Conservation (phyloP, 2,888 invertebrate species). For the Cheilosia vernalis region DNA sequence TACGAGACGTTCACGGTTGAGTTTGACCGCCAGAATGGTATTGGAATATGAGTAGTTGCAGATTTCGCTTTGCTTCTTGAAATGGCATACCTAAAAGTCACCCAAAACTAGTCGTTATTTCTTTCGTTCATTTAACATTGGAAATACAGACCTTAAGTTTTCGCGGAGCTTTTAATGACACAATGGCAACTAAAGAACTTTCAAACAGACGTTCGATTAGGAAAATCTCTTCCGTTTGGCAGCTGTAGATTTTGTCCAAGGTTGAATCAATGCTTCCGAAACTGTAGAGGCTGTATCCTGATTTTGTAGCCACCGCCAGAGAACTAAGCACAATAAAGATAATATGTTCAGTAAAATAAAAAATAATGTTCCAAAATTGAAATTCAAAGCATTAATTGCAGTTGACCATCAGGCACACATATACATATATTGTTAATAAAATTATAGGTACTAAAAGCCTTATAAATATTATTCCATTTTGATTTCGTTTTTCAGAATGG, state of each 20-base stretch:
- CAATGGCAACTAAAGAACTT: slow-evolving; percentile 97
- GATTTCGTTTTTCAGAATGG: too few species aligned
- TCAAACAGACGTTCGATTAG: slow-evolving; percentile 98
- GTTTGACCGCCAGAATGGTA: slow-evolving; percentile 96
- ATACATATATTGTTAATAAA: too few species aligned
- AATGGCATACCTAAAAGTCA: slow-evolving; percentile 93
- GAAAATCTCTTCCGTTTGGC: slow-evolving; percentile 93
- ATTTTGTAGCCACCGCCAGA: slow-evolving; percentile 95
- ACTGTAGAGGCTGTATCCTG: slow-evolving; percentile 95
- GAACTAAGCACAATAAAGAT: slow-evolving; percentile 86
- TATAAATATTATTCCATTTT: too few species aligned
- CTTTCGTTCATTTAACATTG: not conserved
- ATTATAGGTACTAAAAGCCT: too few species aligned
- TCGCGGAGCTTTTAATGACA: slow-evolving; percentile 95
- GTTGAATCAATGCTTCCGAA: slow-evolving; percentile 90
- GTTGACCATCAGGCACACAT: too few species aligned
- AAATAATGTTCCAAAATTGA: too few species aligned
- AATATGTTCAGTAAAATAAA: too few species aligned
- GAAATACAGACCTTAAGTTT: slow-evolving; percentile 83
- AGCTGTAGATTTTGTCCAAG: slow-evolving; percentile 94
- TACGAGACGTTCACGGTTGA: slow-evolving; percentile 96
- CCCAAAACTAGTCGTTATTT: not conserved
- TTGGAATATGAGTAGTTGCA: slow-evolving; percentile 98
- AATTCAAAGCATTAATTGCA: too few species aligned
- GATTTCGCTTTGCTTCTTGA: slow-evolving; percentile 98